Conservation (phyloP, 2,888 invertebrate species). For the Lithophane leautieri region DNA sequence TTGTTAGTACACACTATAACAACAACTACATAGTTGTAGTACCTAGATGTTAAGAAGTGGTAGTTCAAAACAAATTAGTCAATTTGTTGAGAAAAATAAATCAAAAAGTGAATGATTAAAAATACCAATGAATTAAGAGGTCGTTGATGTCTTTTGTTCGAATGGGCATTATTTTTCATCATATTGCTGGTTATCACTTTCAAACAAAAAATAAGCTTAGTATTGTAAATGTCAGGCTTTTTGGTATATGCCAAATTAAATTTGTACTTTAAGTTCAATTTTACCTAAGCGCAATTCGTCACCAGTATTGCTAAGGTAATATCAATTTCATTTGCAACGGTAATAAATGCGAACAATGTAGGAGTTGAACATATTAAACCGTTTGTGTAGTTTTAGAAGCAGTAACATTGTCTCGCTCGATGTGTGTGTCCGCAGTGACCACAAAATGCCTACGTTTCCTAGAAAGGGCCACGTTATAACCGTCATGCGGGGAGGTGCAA, state of each 20-base stretch:
- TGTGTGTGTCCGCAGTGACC: constrained; percentile 74
- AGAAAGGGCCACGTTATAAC: constrained; percentile 82
- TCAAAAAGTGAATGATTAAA: not conserved
- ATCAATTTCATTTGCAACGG: constrained; percentile 43
- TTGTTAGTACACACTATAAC: not conserved
- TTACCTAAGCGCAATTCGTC: not conserved
- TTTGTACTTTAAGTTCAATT: not conserved
- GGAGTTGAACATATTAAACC: constrained; percentile 25
- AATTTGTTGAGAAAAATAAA: not conserved
- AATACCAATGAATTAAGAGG: not conserved
- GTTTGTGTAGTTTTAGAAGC: constrained; percentile 57
- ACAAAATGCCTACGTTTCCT: constrained; percentile 77
- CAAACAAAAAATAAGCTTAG: not conserved
- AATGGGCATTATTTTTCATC: not conserved
- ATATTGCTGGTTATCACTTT: not conserved
- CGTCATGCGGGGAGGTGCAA: constrained; percentile 82
- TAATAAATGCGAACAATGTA: constrained; percentile 42
- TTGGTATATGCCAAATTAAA: not conserved
- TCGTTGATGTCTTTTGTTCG: constrained; percentile 54
- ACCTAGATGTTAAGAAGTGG: too few species aligned
- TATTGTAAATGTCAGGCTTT: not conserved
- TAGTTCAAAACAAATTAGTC: too few species aligned
- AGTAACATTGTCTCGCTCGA: constrained; percentile 67
- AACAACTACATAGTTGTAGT: not conserved
- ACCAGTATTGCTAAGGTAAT: constrained; percentile 13